Percentiles rank a stretch among this genome's conserved stretches.
Evolutionary conservation across 2,888 invertebrate genomes (phyloP).

Genomic region (Polymixis flavicincta): DNA sequence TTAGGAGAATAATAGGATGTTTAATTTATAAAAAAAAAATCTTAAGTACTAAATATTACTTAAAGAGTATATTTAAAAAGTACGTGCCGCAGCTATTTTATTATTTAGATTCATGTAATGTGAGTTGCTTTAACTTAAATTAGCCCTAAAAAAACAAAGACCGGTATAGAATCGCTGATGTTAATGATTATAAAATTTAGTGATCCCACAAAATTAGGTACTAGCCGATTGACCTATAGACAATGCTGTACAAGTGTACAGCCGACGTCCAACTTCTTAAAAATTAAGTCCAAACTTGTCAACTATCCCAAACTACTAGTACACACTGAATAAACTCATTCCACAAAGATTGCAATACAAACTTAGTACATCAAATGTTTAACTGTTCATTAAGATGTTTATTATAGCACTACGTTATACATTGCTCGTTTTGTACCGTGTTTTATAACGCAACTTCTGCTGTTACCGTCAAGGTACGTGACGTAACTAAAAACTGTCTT

Average conservation of each 20-base stretch:
- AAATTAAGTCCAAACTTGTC: slow-evolving; percentile 35
- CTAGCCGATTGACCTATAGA: slow-evolving; percentile 9
- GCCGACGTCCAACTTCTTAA: slow-evolving; percentile 7
- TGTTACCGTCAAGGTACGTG: slow-evolving; percentile 57
- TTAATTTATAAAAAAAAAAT: too few relatives aligned
- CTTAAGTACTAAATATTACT: too few relatives aligned
- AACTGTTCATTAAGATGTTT: slow-evolving; percentile 72
- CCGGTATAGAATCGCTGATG: background rate
- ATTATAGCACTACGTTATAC: slow-evolving; percentile 59
- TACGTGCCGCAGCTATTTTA: background rate
- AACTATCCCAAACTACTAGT: slow-evolving; percentile 13
- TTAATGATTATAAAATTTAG: background rate
- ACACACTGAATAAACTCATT: slow-evolving; percentile 58
- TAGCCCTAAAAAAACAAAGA: background rate
- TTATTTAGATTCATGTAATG: background rate
- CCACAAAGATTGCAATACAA: slow-evolving; percentile 70
- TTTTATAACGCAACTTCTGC: slow-evolving; percentile 74
- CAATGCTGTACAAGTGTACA: background rate
- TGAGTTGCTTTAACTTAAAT: too few relatives aligned
- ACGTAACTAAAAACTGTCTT: slow-evolving; percentile 30
- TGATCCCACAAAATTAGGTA: background rate
- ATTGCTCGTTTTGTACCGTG: slow-evolving; percentile 66
- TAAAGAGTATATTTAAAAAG: background rate
- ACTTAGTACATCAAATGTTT: slow-evolving; percentile 73
- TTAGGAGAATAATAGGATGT: too few relatives aligned